Percentiles rank a stretch among this genome's conserved stretches.
Evolutionary conservation across 2,113 vertebrate species (phyloP).

Genomic region (Daubentonia madagascariensis): DNA sequence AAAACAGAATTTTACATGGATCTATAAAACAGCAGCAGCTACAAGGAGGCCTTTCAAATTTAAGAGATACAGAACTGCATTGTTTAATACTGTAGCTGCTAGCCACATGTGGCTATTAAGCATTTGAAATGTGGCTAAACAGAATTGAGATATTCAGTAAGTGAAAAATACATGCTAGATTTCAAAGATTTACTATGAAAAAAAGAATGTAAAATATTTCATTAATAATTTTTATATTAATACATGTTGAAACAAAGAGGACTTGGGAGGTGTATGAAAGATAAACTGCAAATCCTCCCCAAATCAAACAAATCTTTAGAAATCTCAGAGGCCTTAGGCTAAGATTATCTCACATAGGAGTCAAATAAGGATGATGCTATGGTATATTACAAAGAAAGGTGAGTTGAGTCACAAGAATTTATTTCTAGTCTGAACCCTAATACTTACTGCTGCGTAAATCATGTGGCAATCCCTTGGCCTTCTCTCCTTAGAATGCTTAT

Average conservation of each 20-base stretch:
- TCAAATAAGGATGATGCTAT: not conserved
- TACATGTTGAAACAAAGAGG: not conserved
- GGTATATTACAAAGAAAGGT: not conserved
- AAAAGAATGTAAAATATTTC: not conserved
- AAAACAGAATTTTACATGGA: conserved; percentile 28
- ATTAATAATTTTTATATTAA: conserved; percentile 27
- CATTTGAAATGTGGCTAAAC: not conserved
- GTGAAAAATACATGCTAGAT: not conserved
- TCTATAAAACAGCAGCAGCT: conserved; percentile 1
- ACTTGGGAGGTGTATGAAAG: not conserved
- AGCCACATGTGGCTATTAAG: not conserved
- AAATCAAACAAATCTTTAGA: conserved; percentile 16
- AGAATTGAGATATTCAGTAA: not conserved
- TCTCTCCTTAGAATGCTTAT: not conserved
- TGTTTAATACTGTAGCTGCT: not conserved
- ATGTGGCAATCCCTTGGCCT: not conserved
- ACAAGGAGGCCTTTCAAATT: not conserved
- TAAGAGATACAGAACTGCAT: not conserved
- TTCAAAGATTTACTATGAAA: not conserved
- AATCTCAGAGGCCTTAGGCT: not conserved
- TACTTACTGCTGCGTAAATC: not conserved
- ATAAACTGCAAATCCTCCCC: not conserved
- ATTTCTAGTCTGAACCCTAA: not conserved
- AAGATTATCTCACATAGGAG: not conserved
- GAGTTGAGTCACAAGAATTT: not conserved